phyloP scores from a whole-genome alignment of 30 jellyfish, hydroid and myxozoan genomes.

The Pelagia noctiluca region DNA sequence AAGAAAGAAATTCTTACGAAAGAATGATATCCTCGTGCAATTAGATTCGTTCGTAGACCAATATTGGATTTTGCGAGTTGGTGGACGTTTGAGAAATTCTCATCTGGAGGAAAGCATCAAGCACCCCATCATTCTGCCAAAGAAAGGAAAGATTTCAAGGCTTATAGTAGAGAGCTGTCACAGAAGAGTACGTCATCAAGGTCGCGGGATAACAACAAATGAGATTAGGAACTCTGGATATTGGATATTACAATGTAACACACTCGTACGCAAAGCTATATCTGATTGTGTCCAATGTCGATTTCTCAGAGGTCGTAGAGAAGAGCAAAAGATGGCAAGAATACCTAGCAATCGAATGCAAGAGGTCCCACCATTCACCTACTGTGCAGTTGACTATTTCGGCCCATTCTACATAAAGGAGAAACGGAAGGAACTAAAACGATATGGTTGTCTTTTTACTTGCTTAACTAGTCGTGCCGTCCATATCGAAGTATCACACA shows the following conservation, averaged over 20 bases:
- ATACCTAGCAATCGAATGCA: constrained; percentile 33
- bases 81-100: constrained; percentile 1
- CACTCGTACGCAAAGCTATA: constrained; percentile 5
- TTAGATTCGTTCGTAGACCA: not conserved
- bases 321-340: constrained; percentile 53
- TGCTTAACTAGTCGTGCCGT: constrained; percentile 50
- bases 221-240: constrained; percentile 20
- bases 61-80: not conserved
- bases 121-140: constrained; percentile 8
- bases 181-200: constrained; percentile 29
- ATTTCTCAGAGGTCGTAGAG: constrained; percentile 16
- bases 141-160: constrained; percentile 9
- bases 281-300: constrained; percentile 38
- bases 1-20: not conserved
- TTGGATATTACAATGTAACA: constrained; percentile 16
- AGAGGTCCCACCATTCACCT: constrained; percentile 41
- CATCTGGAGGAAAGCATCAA: not conserved
- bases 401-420: constrained; percentile 50
- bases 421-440: constrained; percentile 29
- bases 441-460: constrained; percentile 62
- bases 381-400: constrained; percentile 54
- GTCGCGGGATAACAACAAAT: constrained; percentile 38
- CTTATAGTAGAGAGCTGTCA: constrained; percentile 26
- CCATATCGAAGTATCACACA: constrained; percentile 36
- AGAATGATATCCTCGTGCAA: not conserved